Base-by-base conservation (phyloP, 2,113 vertebrate genomes). In the Dipodomys stephensi region DNA sequence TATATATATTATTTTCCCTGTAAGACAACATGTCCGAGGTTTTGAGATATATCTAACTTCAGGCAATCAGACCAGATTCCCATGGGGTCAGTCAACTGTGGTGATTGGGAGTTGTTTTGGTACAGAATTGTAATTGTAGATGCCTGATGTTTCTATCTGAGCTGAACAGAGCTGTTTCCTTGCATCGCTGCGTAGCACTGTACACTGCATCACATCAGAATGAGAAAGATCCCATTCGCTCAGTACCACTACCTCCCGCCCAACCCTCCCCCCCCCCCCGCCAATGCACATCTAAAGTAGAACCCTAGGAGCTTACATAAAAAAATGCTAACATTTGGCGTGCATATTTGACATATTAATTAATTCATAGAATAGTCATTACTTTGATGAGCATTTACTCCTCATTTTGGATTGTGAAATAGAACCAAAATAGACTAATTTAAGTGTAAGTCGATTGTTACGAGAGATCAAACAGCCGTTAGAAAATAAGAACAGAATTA, bases 311-410 rank as follows among this genome's bases (percentile, higher is more conserved):
- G 12, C 30, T 39, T 7, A 60, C 9, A 60, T 60, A 19, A 35
- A 16, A 82, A 74, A 67, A 68, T 32, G 27, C 16, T 6, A 18
- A 32, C 16, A 10, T 25, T 57, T 72, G 27, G 23, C 73, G 85
- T 78, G 19, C 2, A 11, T 53, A 72, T 68, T 67, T 67, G 6
- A 25, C 28, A 32, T 1, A 1, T 65, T 57, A 57, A 1, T 65
- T 57, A 57, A 80, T 27, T 71, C 39, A 71, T 12, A 77, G 57
- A 87, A 49, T 78, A 67, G 53, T 84, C 9, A 64, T 90, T 73
- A 67, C 27, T 90, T 94, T 88, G n/a, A 13, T 88, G 44, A 90
- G 12, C 65, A 93, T 92, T 90, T 74, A 81, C 79, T 79, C 7
- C 79, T 92, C 28, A 90, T 57, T 97, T 91, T 84, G 30, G 18